Base-by-base conservation (phyloP, 2,888 invertebrate genomes). In the Exephanes ischioxanthus region DNA sequence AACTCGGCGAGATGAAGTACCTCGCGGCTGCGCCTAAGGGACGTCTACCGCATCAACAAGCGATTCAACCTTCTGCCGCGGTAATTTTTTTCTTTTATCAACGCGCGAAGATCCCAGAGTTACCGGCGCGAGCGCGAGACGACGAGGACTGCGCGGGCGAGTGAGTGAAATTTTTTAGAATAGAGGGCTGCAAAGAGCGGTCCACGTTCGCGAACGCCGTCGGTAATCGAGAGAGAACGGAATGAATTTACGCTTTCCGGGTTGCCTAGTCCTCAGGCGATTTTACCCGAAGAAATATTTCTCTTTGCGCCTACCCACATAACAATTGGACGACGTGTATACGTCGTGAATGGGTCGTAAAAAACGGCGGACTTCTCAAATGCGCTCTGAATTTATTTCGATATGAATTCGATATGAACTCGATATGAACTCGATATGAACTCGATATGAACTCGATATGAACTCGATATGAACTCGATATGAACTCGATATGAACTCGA, bases 51-150 rank as follows among this genome's bases (percentile, higher is more conserved):
- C 51, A 48, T n/a, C 55, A 16, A 26, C 16, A 6, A 68, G 19
- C 53, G 26, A 68, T 78, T 70, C 41, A 55, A 78, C 26, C 63
- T 41, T 11, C 14, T 33, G 53, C 45, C 48, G 45, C 75, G 75
- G 14, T 9, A n/a, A 16, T 53, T 61, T 41, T 41, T 72, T 58
- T n/a, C n/a, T n/a, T 58, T 73, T 45, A 45, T 45, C 22, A 6
- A 4, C 45, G 19, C 7, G 19, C 72, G 37, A 63, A 63, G 75
- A 33, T 48, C 63, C 19, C 63, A 6, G 11, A n/a, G 63, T 75
- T 75, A 63, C n/a, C 75, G 63, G 11, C 58, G 16, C 4, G 53
- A 55, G 58, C 61, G 73, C 58, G 73, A 19, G 26, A 61, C 30
- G 33, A 11, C 33, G 71, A n/a, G 45, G 3, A 19, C n/a, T n/a